A percentile compares a stretch with the other conserved stretches of the same genome.
Evolutionary conservation across 2,888 invertebrate species (phyloP).

Genomic region (Eurytoma californica): DNA sequence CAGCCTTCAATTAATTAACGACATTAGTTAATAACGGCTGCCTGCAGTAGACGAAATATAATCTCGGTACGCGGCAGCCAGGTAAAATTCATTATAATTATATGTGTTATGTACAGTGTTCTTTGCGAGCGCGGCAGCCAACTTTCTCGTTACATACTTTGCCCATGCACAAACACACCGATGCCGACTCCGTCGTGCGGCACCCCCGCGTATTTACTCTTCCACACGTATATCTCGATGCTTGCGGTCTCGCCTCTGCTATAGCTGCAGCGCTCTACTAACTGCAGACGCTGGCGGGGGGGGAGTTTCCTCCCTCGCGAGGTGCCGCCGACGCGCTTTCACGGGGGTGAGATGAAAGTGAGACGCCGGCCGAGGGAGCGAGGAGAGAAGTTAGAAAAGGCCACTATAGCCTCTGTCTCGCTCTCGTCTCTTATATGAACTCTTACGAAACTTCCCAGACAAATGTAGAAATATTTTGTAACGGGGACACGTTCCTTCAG

Average conservation of each 20-base stretch:
- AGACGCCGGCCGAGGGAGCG: conserved; percentile 55
- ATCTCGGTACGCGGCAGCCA: conserved; percentile 40
- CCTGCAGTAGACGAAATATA: conserved; percentile 46
- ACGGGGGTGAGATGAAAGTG: conserved; percentile 54
- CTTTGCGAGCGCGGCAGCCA: conserved; percentile 60
- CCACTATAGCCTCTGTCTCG: conserved; percentile 35
- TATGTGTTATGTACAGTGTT: conserved; percentile 56
- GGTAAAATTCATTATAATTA: conserved; percentile 55
- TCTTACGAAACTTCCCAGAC: conserved; percentile 72
- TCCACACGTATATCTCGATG: conserved; percentile 52
- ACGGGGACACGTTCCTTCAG: conserved; percentile 70
- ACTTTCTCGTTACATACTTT: conserved; percentile 58
- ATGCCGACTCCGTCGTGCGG: neutral
- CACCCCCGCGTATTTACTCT: conserved; percentile 49
- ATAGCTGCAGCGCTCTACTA: conserved; percentile 26
- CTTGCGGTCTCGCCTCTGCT: conserved; percentile 60
- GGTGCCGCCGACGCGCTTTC: conserved; percentile 24
- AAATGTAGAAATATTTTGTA: conserved; percentile 72
- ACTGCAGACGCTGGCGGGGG: conserved; percentile 43
- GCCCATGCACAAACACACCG: conserved; percentile 52
- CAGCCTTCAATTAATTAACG: conserved; percentile 49
- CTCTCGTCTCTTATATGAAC: conserved; percentile 68
- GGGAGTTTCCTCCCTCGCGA: conserved; percentile 34
- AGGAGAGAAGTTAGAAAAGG: conserved; percentile 49
- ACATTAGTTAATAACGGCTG: conserved; percentile 53